Conservation (phyloP, 1,140 invertebrate species). For the Euwallacea fornicatus region DNA sequence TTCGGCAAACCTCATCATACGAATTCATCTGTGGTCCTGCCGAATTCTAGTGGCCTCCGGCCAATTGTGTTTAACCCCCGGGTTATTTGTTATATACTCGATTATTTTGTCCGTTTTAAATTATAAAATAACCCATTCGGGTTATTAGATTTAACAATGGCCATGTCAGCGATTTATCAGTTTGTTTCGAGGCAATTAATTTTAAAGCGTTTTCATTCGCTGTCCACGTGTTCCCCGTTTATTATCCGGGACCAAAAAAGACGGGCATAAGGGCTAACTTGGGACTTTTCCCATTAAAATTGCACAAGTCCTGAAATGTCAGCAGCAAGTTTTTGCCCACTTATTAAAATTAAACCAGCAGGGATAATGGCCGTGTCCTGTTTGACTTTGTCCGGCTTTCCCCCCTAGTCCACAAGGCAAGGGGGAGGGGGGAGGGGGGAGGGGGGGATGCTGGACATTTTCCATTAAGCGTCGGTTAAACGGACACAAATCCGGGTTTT, state of each 20-base stretch:
- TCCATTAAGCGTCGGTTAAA: conserved; percentile 6
- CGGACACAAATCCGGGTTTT: conserved; percentile 7
- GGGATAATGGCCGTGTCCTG: neutral
- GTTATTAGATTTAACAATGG: conserved; percentile 6
- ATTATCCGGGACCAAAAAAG: too few relatives aligned
- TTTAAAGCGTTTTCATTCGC: neutral
- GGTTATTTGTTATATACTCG: conserved; percentile 2
- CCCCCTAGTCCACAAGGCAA: too few relatives aligned
- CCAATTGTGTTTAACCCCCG: neutral
- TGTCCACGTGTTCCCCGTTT: too few relatives aligned
- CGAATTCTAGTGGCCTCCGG: neutral
- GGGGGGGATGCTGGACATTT: conserved; percentile 3
- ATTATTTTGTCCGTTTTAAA: conserved; percentile 1
- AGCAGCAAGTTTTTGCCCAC: neutral
- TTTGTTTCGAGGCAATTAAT: neutral
- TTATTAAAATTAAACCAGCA: neutral
- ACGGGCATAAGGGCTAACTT: too few relatives aligned
- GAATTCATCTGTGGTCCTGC: conserved; percentile 1
- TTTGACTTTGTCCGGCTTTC: neutral
- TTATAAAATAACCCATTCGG: conserved; percentile 4
- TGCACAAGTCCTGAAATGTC: neutral
- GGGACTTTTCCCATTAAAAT: too few relatives aligned
- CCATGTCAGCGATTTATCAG: neutral
- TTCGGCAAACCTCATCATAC: neutral
- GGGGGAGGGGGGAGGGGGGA: neutral